Conservation (phyloP, 2,797 vertebrate genomes). For the Gymnoscopelus braueri region DNA sequence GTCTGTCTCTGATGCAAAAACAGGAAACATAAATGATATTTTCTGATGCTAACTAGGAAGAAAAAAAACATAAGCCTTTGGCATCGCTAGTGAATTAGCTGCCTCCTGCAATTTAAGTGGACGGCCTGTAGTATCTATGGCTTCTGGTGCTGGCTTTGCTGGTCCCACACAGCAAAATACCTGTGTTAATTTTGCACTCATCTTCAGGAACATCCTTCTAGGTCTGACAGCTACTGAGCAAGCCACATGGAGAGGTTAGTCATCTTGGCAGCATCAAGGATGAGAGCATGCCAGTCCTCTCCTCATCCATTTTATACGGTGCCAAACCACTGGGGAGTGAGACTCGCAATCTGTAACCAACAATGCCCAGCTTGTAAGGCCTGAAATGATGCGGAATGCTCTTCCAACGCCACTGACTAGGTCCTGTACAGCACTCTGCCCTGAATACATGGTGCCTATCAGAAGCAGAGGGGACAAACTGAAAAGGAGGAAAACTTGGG, state of each 20-base stretch:
- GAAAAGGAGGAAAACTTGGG: too few relatives aligned
- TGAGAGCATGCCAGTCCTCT: conserved; percentile 52
- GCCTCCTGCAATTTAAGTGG: too few relatives aligned
- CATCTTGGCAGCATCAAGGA: conserved; percentile 52
- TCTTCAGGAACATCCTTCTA: conserved; percentile 36
- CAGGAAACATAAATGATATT: too few relatives aligned
- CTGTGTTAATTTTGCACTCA: neutral
- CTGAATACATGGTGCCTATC: too few relatives aligned
- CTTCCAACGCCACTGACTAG: too few relatives aligned
- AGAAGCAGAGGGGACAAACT: too few relatives aligned
- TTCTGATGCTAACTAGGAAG: too few relatives aligned
- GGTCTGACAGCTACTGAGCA: conserved; percentile 43
- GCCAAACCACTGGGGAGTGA: conserved; percentile 56
- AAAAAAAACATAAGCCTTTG: too few relatives aligned
- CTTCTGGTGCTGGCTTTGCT: conserved; percentile 28
- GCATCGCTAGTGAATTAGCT: too few relatives aligned
- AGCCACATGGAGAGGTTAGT: conserved; percentile 48
- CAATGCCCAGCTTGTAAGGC: conserved; percentile 53
- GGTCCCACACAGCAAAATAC: neutral
- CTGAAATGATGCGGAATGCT: conserved; percentile 46
- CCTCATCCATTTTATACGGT: conserved; percentile 25
- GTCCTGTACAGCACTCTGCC: conserved; percentile 11
- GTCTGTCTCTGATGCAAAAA: too few relatives aligned
- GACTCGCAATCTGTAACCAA: conserved; percentile 70
- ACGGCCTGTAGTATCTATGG: neutral